Evolutionary conservation across 2,888 invertebrate species (phyloP).

Genomic region (Mesorhabditis sp.): DNA sequence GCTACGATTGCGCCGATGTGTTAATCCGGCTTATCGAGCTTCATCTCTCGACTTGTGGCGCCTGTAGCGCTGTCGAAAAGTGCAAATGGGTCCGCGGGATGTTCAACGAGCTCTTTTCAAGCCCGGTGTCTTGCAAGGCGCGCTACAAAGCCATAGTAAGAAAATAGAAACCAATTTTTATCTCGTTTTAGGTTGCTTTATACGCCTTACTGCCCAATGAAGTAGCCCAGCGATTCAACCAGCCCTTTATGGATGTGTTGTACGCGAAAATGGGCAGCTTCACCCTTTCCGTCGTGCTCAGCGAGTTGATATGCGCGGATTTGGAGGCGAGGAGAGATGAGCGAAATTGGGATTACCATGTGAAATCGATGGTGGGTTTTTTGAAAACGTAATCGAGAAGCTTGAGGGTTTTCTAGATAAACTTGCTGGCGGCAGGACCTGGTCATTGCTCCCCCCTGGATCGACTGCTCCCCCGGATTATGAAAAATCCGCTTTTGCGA

Average conservation of each 20-base stretch:
- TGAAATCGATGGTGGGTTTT: neutral
- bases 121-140: constrained; percentile 19
- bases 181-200: neutral
- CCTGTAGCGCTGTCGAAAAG: neutral
- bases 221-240: neutral
- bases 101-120: constrained; percentile 21
- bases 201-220: neutral
- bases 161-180: neutral
- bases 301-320: constrained; percentile 1
- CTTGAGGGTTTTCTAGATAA: neutral
- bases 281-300: neutral
- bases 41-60: neutral
- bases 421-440: neutral
- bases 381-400: neutral
- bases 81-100: constrained; percentile 27
- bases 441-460: neutral
- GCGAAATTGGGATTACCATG: neutral
- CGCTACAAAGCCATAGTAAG: constrained; percentile 30
- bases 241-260: neutral
- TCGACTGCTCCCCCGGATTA: neutral
- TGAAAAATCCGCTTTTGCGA: neutral
- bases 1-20: neutral
- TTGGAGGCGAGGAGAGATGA: neutral
- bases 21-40: neutral
- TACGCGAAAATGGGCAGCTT: neutral